Evolutionary conservation across 2,797 vertebrate genomes (phyloP).

Genomic region (Sitta carolinensis): DNA sequence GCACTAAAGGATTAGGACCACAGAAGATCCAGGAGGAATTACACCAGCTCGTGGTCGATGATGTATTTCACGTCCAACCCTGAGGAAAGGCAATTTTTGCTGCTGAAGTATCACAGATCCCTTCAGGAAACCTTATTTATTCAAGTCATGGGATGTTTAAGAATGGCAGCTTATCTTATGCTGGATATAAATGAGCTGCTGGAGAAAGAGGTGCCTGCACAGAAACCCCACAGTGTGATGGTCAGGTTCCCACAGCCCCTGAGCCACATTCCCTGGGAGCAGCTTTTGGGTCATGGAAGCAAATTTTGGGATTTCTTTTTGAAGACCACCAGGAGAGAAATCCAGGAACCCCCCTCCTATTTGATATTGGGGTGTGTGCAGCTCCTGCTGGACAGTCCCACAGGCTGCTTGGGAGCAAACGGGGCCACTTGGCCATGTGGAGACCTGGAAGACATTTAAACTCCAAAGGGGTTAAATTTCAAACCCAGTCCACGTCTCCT

Average conservation of each 20-base stretch:
- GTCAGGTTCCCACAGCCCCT: neutral
- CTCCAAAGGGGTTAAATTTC: conserved; percentile 41
- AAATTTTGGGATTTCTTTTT: neutral
- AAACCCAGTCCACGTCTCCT: conserved; percentile 53
- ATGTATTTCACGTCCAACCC: neutral
- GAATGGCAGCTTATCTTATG: neutral
- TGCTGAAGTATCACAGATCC: neutral
- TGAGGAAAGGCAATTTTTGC: neutral
- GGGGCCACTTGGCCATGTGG: neutral
- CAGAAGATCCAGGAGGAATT: neutral
- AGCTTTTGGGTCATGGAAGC: neutral
- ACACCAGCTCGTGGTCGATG: neutral
- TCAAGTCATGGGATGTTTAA: neutral
- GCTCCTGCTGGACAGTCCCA: neutral
- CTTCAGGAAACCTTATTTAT: neutral
- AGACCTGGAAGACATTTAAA: conserved; percentile 36
- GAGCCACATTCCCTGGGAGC: neutral
- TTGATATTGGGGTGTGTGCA: neutral
- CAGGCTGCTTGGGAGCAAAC: neutral
- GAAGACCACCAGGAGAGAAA: neutral
- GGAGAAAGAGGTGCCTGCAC: neutral
- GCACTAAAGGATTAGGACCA: neutral
- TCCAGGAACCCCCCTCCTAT: accelerated
- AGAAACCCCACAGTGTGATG: neutral
- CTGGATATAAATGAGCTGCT: neutral